Percentiles rank a stretch among this genome's conserved stretches.
Conservation (phyloP, 2,113 vertebrate genomes). For the Pangasianodon gigas region DNA sequence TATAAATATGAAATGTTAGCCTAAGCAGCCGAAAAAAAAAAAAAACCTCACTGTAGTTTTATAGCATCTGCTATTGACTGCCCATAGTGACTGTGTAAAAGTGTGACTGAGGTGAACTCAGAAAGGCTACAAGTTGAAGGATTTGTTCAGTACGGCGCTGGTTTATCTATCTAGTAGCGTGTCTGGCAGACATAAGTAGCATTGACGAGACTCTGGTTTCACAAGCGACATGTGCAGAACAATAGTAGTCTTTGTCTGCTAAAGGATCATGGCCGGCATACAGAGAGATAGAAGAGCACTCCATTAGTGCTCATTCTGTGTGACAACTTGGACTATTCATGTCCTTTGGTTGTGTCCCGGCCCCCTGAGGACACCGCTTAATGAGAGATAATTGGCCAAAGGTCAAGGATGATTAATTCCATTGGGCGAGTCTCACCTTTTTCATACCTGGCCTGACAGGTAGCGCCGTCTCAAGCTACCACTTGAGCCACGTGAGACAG, state of each 20-base stretch:
- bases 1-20: background rate
- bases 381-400: slow-evolving; percentile 76
- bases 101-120: background rate
- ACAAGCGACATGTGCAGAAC: slow-evolving; percentile 46
- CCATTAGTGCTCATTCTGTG: slow-evolving; percentile 64
- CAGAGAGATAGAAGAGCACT: slow-evolving; percentile 44
- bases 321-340: slow-evolving; percentile 65
- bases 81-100: background rate
- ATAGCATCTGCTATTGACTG: background rate
- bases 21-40: background rate
- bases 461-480: slow-evolving; percentile 21
- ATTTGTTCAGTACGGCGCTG: background rate
- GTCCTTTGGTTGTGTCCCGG: slow-evolving; percentile 65
- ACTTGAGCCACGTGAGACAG: slow-evolving; percentile 33
- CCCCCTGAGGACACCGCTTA: slow-evolving; percentile 68
- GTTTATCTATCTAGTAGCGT: background rate
- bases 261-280: slow-evolving; percentile 26
- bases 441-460: slow-evolving; percentile 66
- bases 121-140: background rate
- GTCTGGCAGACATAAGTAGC: slow-evolving; percentile 5
- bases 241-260: slow-evolving; percentile 66
- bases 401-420: slow-evolving; percentile 81
- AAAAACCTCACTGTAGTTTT: background rate
- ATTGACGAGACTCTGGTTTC: slow-evolving; percentile 13
- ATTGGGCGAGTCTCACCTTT: slow-evolving; percentile 69